Evolutionary conservation across 1,140 invertebrate species (phyloP), one percentile per base, ranked within the genome.

Genomic region (Drosophila malerkotliana): DNA sequence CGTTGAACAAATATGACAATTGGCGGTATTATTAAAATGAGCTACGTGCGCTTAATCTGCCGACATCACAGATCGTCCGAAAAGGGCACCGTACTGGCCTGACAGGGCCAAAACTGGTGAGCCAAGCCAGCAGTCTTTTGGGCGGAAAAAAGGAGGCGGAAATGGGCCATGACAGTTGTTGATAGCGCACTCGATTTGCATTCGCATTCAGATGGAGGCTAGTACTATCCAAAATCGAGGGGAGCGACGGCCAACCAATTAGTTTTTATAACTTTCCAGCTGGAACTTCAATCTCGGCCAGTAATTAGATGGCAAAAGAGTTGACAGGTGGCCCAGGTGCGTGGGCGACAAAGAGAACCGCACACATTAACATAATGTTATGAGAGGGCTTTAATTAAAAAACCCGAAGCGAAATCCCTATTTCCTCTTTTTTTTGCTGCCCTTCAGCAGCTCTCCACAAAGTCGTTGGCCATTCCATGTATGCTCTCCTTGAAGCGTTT

Each of bases 281-380:
- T 82, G 78, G 51, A 74, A 85, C 83, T 88, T 87, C 79, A 87
- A 87, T 87, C 83, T 87, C 71, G 48, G 53, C 67, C 58, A 75
- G 64, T 74, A 82, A 82, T 82, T 74, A 83, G 79, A 74, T 62
- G 58, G 73, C 79, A 71, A 48, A 74, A 73, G 59, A 58, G 57
- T 62, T 80, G 48, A 57, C 41, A 60, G 48, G 49, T 56, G 64
- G 54, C 28, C 28, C 61, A 75, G 54, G 72, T 76, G 72, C 72
- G 72, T 76, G 51, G 68, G 49, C 45, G 28, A 52, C 49, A 73
- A 63, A 53, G 69, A 39, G 14, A 64, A 39, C 59, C 60, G 64
- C 61, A 75, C 63, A 72, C 83, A 87, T 87, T 88, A 87, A 88
- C 82, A 87, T 87, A 87, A 87, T 87, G 85, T 87, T 87, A 87